Conservation (phyloP, 2,888 invertebrate genomes). For the Oligia latruncula region DNA sequence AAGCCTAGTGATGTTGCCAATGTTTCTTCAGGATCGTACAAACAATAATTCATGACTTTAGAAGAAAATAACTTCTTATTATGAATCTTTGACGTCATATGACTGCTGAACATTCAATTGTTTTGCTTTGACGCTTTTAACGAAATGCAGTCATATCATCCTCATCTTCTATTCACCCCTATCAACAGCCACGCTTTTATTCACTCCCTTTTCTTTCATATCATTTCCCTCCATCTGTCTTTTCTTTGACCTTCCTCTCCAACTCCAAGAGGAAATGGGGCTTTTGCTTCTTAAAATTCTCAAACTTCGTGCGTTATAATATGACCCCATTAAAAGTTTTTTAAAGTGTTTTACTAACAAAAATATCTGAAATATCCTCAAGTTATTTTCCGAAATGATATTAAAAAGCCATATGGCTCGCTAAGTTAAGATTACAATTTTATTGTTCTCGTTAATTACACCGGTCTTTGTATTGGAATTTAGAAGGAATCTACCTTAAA, state of each 20-base stretch:
- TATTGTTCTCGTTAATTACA: constrained; percentile 12
- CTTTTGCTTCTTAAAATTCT: background rate
- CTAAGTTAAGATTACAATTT: constrained; percentile 24
- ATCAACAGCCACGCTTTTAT: background rate
- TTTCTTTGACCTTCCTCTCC: background rate
- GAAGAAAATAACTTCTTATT: background rate
- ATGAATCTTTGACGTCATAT: background rate
- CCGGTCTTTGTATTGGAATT: background rate
- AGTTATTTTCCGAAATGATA: constrained; percentile 2
- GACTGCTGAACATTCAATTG: background rate
- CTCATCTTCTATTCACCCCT: background rate
- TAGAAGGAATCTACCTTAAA: background rate
- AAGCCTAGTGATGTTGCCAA: background rate
- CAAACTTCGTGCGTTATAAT: background rate
- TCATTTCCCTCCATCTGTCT: background rate
- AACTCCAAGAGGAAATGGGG: background rate
- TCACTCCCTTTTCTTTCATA: background rate
- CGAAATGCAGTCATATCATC: background rate
- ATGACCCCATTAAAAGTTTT: constrained; percentile 20
- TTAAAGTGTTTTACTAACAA: background rate
- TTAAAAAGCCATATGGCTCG: constrained; percentile 14
- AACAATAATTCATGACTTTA: no score
- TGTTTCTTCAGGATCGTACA: background rate
- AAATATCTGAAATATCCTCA: constrained; percentile 10
- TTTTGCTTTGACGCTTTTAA: background rate